phyloP scores from a whole-genome alignment of 2,797 vertebrate genomes.

The Euphonia xanthogaster region DNA sequence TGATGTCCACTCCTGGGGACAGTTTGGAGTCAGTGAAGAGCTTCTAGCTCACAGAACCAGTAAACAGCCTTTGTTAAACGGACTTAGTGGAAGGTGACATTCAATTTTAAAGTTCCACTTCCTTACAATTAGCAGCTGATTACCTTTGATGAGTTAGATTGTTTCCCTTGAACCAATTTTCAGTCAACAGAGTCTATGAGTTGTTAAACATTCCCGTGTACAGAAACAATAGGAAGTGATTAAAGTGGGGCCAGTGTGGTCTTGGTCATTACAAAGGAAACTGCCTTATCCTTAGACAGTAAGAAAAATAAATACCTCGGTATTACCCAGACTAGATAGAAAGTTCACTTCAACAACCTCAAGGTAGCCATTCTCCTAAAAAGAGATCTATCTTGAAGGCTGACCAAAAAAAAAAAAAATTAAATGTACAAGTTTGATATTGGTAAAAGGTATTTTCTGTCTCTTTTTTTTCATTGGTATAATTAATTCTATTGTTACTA shows the following conservation, averaged over 20 bases:
- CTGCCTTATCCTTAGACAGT: slow-evolving; percentile 57
- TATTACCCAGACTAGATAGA: neutral
- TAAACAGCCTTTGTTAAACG: slow-evolving; percentile 52
- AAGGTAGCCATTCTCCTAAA: neutral
- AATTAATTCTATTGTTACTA: neutral
- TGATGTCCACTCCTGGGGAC: neutral
- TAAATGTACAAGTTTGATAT: neutral
- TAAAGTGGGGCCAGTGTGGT: slow-evolving; percentile 57
- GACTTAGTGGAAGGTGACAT: slow-evolving; percentile 60
- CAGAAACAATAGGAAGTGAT: slow-evolving; percentile 73
- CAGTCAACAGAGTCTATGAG: slow-evolving; percentile 70
- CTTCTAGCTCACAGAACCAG: slow-evolving; percentile 41
- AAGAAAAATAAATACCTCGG: slow-evolving; percentile 40
- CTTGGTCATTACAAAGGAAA: slow-evolving; percentile 67
- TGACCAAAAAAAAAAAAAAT: neutral
- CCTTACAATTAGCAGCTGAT: slow-evolving; percentile 73
- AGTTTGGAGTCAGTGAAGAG: slow-evolving; percentile 45
- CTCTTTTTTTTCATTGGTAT: neutral
- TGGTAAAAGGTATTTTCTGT: neutral
- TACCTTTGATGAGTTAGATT: slow-evolving; percentile 73
- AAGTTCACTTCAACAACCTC: neutral
- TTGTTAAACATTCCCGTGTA: slow-evolving; percentile 65
- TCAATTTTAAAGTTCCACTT: slow-evolving; percentile 72
- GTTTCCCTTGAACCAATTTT: slow-evolving; percentile 66
- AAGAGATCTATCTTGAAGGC: neutral